These are phyloP conservation scores for Nycticebus coucang DNA, from an alignment of 2,113 vertebrate species.

Conservation along the genomic window DNA sequence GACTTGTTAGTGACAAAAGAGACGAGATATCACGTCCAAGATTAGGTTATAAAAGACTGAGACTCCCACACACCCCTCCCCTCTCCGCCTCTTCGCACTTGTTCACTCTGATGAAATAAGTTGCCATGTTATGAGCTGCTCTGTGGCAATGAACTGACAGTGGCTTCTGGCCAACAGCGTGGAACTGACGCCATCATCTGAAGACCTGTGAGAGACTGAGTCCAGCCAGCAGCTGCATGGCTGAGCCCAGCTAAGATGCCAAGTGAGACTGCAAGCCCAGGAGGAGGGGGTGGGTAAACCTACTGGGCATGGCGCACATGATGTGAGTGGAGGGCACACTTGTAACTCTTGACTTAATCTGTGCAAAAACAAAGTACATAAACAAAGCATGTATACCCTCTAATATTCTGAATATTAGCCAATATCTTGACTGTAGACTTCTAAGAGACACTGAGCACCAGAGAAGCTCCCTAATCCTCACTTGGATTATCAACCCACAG, in stretches of 20 bases:
- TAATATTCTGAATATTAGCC: background rate
- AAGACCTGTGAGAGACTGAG: background rate
- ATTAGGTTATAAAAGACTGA: background rate
- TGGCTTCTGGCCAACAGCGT: background rate
- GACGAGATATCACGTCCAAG: background rate
- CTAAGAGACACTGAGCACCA: background rate
- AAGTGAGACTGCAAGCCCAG: background rate
- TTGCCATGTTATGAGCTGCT: too few species aligned
- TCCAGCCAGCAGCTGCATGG: background rate
- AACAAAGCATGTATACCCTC: too few species aligned
- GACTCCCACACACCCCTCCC: background rate
- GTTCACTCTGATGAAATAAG: background rate
- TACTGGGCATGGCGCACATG: too few species aligned
- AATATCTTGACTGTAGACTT: background rate
- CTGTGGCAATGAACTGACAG: background rate
- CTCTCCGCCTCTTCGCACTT: background rate
- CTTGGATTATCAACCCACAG: background rate
- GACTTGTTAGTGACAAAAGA: background rate
- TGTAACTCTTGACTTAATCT: too few species aligned
- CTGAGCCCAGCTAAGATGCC: background rate
- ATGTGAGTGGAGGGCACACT: too few species aligned
- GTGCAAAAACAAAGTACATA: too few species aligned
- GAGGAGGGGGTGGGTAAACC: too few species aligned
- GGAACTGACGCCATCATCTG: background rate
- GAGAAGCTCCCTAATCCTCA: background rate